These are phyloP conservation scores for Triplophysa dalaica DNA, from an alignment of 2,113 vertebrate species.

Conservation along the genomic window DNA sequence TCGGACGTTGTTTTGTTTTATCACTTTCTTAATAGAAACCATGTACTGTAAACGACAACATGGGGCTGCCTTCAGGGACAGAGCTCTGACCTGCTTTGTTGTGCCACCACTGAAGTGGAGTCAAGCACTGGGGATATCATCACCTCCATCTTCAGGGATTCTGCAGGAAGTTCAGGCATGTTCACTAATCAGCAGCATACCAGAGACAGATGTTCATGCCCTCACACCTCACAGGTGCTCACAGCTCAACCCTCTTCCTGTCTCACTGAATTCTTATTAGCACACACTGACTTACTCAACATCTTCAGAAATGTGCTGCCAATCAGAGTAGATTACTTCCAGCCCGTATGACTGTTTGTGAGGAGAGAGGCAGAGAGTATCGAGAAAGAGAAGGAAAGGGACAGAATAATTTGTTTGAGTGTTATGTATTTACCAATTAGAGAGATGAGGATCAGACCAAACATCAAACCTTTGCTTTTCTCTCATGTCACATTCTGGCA, in stretches of 20 bases:
- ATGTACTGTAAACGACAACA: constrained; percentile 42
- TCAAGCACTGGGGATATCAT: constrained; percentile 28
- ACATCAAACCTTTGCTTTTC: neutral
- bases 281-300: constrained; percentile 54
- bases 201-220: constrained; percentile 4
- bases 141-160: constrained; percentile 44
- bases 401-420: constrained; percentile 16
- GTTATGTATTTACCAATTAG: constrained; percentile 38
- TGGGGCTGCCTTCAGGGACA: constrained; percentile 41
- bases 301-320: constrained; percentile 47
- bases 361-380: constrained; percentile 6
- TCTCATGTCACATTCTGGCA: constrained; percentile 5
- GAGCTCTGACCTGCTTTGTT: neutral
- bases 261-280: constrained; percentile 54
- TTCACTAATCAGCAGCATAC: constrained; percentile 15
- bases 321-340: constrained; percentile 55
- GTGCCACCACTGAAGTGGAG: neutral
- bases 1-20: constrained; percentile 28
- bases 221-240: constrained; percentile 38
- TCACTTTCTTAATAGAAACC: constrained; percentile 6
- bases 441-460: constrained; percentile 54
- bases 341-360: constrained; percentile 9
- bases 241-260: constrained; percentile 29
- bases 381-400: constrained; percentile 31
- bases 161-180: constrained; percentile 34